Evolutionary conservation across 2,113 vertebrate genomes (phyloP).

Genomic region (human): GRCh38 chr17:59148501-59149000

Average conservation of each 20-base stretch:
- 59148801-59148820: no score
- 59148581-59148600: no score
- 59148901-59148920: slow-evolving; percentile 34
- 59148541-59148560: no score
- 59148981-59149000: neutral
- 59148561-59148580: no score
- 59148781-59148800: neutral
- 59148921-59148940: slow-evolving; percentile 31
- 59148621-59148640: no score
- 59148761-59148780: neutral
- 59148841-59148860: slow-evolving; percentile 12
- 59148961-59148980: neutral
- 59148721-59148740: neutral
- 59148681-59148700: neutral
- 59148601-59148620: no score
- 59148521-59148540: no score
- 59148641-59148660: neutral
- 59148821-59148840: neutral
- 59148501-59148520: no score
- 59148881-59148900: neutral
- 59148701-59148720: neutral
- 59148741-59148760: neutral
- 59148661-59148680: neutral
- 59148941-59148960: neutral
- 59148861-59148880: slow-evolving; percentile 2